Conservation (phyloP, 2,797 vertebrate species). For the Hippopotamyrus pictus region DNA sequence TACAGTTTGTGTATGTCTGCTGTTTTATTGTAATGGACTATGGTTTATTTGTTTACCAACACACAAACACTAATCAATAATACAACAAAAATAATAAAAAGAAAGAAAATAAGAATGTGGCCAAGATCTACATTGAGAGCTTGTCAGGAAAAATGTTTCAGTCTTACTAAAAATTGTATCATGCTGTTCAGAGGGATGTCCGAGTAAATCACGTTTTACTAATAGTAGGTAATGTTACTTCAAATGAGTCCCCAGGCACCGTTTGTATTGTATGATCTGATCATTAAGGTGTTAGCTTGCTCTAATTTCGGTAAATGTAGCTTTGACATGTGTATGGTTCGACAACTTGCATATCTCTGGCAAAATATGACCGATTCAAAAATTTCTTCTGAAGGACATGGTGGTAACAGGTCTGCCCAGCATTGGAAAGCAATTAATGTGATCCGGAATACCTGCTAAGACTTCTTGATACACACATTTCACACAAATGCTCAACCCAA, state of each 20-base stretch:
- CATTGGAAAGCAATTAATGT: background rate
- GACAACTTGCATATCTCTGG: background rate
- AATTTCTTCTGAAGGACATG: background rate
- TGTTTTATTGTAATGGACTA: background rate
- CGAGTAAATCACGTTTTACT: conserved; percentile 11
- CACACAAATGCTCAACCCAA: background rate
- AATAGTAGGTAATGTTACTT: background rate
- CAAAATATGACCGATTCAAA: background rate
- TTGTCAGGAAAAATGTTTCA: conserved; percentile 14
- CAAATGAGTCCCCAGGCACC: background rate
- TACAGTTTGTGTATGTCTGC: background rate
- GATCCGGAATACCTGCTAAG: background rate
- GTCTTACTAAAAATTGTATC: conserved; percentile 4
- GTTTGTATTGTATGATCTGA: background rate
- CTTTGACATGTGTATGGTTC: background rate
- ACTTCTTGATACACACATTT: background rate
- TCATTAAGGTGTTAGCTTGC: background rate
- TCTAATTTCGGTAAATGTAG: background rate
- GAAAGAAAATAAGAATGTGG: background rate
- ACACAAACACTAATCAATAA: background rate
- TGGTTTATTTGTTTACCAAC: background rate
- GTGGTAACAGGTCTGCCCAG: background rate
- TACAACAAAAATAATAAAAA: background rate
- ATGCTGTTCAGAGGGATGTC: background rate
- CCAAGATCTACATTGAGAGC: background rate